Conservation (phyloP, 2,888 invertebrate species). For the Clunio marinus region DNA sequence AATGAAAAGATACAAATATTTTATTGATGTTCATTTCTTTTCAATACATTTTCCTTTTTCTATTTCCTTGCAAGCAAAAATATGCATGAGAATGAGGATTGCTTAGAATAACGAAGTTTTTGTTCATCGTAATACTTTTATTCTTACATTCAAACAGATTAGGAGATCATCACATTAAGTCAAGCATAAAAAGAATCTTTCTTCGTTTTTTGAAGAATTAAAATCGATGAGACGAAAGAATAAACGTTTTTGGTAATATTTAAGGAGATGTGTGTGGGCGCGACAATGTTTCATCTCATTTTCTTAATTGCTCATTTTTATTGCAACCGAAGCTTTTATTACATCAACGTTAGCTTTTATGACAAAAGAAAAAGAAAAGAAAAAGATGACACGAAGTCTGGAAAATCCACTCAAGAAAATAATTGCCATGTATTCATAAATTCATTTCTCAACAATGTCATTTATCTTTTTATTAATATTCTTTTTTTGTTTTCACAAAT, state of each 20-base stretch:
- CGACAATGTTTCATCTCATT: too few relatives aligned
- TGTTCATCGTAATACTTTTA: too few relatives aligned
- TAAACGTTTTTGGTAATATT: too few relatives aligned
- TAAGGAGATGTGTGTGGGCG: too few relatives aligned
- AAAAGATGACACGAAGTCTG: neutral
- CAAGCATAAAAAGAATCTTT: too few relatives aligned
- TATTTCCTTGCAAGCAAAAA: neutral
- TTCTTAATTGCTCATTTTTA: too few relatives aligned
- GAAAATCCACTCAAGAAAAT: neutral
- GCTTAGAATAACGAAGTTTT: neutral
- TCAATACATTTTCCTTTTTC: neutral
- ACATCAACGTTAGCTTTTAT: too few relatives aligned
- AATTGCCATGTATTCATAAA: conserved; percentile 21
- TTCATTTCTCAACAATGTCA: neutral
- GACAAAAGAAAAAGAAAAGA: neutral
- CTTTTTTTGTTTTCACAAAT: neutral
- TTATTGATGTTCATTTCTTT: conserved; percentile 33
- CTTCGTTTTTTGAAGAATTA: too few relatives aligned
- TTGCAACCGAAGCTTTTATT: too few relatives aligned
- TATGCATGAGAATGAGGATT: conserved; percentile 2
- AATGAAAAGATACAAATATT: conserved; percentile 25
- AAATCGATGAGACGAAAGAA: too few relatives aligned
- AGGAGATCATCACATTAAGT: too few relatives aligned
- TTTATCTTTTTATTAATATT: conserved; percentile 16
- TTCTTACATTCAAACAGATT: too few relatives aligned